phyloP scores from a whole-genome alignment of 2,113 vertebrate species.

The Peromyscus leucopus region DNA sequence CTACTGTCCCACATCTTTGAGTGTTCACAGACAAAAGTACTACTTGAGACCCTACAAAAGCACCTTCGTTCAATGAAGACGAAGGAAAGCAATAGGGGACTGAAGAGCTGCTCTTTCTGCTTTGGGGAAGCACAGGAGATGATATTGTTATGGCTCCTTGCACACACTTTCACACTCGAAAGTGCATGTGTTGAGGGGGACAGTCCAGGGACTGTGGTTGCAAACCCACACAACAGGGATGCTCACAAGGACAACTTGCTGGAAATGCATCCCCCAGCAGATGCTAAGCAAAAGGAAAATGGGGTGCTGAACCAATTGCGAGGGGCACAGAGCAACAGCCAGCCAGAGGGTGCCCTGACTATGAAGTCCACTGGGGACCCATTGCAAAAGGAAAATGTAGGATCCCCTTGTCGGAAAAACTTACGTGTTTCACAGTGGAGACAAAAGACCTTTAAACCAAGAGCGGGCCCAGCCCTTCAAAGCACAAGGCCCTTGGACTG shows the following conservation, averaged over 20 bases:
- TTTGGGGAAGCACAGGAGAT: constrained; percentile 23
- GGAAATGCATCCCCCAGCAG: not conserved
- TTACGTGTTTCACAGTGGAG: not conserved
- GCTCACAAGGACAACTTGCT: not conserved
- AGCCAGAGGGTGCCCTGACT: not conserved
- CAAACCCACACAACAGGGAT: not conserved
- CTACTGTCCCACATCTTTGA: not conserved
- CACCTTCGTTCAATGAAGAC: not conserved
- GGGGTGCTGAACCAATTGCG: not conserved
- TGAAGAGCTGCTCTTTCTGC: not conserved
- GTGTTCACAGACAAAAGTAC: not conserved
- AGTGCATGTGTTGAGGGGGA: not conserved
- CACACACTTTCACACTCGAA: not conserved
- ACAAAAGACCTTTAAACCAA: not conserved
- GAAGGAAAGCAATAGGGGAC: not conserved
- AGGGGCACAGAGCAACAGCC: not conserved
- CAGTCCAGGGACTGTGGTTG: not conserved
- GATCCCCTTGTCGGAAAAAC: not conserved
- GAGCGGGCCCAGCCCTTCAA: not conserved
- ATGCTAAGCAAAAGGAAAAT: not conserved
- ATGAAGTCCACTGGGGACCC: not conserved
- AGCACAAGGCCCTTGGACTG: not conserved
- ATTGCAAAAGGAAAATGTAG: not conserved
- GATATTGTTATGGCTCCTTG: not conserved
- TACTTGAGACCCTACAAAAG: not conserved